These are phyloP conservation scores for Drosophila hawaiiensis DNA, from an alignment of 2,888 invertebrate genomes.

Conservation along the genomic window DNA sequence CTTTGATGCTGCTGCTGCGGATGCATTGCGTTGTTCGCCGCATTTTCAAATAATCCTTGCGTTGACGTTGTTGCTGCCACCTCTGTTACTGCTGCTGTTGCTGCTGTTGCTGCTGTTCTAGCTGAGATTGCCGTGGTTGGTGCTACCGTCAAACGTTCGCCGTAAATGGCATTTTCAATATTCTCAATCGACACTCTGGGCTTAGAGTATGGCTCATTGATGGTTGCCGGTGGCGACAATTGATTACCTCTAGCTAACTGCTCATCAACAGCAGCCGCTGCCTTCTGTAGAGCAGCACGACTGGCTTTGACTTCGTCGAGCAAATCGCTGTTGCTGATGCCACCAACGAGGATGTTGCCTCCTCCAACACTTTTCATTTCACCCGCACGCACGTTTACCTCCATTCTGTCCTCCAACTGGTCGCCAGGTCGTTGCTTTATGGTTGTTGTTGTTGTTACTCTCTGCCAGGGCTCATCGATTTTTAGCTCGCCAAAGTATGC, in stretches of 20 bases:
- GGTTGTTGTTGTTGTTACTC: slow-evolving; percentile 24
- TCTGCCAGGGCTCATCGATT: slow-evolving; percentile 73
- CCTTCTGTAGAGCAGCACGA: slow-evolving; percentile 68
- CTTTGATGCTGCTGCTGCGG: slow-evolving; percentile 18
- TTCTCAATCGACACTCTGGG: slow-evolving; percentile 84
- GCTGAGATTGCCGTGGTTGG: slow-evolving; percentile 40
- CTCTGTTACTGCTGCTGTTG: slow-evolving; percentile 8
- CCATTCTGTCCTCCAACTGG: slow-evolving; percentile 53
- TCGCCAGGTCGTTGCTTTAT: slow-evolving; percentile 21
- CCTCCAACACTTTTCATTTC: slow-evolving; percentile 19
- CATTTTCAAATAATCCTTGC: slow-evolving; percentile 69
- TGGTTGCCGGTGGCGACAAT: slow-evolving; percentile 66
- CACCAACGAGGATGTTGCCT: slow-evolving; percentile 31
- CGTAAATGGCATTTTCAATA: slow-evolving; percentile 85
- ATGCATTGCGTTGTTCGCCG: slow-evolving; percentile 48
- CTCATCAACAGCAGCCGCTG: slow-evolving; percentile 81
- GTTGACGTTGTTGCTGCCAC: slow-evolving; percentile 14
- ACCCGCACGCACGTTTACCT: slow-evolving; percentile 53
- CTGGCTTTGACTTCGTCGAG: slow-evolving; percentile 78
- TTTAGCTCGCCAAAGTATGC: slow-evolving; percentile 72
- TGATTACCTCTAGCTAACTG: slow-evolving; percentile 77
- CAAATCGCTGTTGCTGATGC: slow-evolving; percentile 69
- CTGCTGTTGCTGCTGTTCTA: slow-evolving; percentile 10
- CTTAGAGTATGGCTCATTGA: slow-evolving; percentile 45
- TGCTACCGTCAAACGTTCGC: slow-evolving; percentile 77